Evolutionary conservation across 2,888 invertebrate genomes (phyloP).

Genomic region (Bombylius discolor): DNA sequence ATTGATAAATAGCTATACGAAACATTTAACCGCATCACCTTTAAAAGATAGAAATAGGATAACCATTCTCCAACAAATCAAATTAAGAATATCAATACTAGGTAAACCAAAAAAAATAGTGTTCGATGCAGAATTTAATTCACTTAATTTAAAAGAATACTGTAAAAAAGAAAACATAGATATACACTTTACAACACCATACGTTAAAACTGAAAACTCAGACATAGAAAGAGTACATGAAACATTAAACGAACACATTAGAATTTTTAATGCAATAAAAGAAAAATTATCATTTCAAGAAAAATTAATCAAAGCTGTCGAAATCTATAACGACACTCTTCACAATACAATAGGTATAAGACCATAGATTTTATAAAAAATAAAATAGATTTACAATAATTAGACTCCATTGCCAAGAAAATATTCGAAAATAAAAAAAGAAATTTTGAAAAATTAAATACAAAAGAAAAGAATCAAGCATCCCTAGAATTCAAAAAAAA

Average conservation of each 20-base stretch:
- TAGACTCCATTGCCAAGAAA: too few species aligned
- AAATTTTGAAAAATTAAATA: neutral
- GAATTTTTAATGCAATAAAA: neutral
- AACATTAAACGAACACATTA: slow-evolving; percentile 2
- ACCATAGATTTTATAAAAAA: too few species aligned
- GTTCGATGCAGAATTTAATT: slow-evolving; percentile 10
- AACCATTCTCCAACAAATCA: slow-evolving; percentile 3
- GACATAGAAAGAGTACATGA: slow-evolving; percentile 1
- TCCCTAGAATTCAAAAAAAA: too few species aligned
- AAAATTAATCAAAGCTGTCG: neutral
- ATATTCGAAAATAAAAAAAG: neutral
- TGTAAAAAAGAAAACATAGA: slow-evolving; percentile 1
- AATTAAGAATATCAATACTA: slow-evolving; percentile 3
- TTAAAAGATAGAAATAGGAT: slow-evolving; percentile 7
- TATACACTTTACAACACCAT: neutral
- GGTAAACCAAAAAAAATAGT: slow-evolving; percentile 8
- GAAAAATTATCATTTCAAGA: neutral
- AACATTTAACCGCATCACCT: slow-evolving; percentile 5
- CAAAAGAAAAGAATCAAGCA: neutral
- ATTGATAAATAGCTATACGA: slow-evolving; percentile 12
- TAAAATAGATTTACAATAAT: too few species aligned
- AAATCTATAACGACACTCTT: too few species aligned
- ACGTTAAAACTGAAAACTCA: slow-evolving; percentile 6
- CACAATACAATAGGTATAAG: too few species aligned
- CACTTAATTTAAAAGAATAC: slow-evolving; percentile 7